Evolutionary conservation across 2,888 invertebrate species (phyloP).

Genomic region (Aspidiotus rigidus): DNA sequence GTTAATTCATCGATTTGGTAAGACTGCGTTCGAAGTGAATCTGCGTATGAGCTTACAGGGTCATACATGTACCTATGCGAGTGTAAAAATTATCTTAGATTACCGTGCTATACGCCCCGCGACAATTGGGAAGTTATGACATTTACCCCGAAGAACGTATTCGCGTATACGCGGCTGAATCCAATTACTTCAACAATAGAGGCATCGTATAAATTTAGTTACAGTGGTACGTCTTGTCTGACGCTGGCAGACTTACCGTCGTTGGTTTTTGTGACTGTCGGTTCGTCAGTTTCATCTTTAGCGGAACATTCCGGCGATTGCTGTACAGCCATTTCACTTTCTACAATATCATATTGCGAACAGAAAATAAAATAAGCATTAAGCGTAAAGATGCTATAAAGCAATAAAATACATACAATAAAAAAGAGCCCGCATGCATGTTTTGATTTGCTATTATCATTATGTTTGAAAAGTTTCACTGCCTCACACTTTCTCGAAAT

Average conservation of each 20-base stretch:
- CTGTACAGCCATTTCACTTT: conserved; percentile 27
- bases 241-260: too few relatives aligned
- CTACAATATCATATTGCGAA: conserved; percentile 7
- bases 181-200: too few relatives aligned
- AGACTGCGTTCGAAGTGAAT: background rate
- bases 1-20: background rate
- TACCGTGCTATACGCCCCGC: too few relatives aligned
- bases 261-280: background rate
- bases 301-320: background rate
- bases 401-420: background rate
- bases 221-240: too few relatives aligned
- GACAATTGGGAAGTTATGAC: too few relatives aligned
- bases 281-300: background rate
- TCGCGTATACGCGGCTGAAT: too few relatives aligned
- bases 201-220: too few relatives aligned
- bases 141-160: too few relatives aligned
- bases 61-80: too few relatives aligned
- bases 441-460: background rate
- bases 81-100: too few relatives aligned
- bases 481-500: too few relatives aligned
- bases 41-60: too few relatives aligned
- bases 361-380: conserved; percentile 8
- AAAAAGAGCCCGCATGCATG: background rate
- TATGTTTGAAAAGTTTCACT: background rate
- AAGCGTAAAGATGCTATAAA: conserved; percentile 2